These are phyloP conservation scores for Drosophila merina DNA, from an alignment of 2,888 invertebrate species.

Conservation along the genomic window DNA sequence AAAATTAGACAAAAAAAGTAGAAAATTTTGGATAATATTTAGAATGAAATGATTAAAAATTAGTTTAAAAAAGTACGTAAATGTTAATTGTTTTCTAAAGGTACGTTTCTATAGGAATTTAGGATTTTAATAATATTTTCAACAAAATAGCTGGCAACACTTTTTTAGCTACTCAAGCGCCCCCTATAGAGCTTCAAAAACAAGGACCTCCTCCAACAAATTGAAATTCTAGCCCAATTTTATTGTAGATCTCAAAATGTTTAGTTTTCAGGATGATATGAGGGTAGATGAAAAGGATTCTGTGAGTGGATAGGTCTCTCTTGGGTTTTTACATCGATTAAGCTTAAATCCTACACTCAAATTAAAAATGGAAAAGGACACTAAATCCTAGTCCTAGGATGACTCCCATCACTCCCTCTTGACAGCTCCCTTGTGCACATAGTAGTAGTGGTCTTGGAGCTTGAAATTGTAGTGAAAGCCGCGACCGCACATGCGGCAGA, in stretches of 20 bases:
- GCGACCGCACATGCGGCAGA: constrained; percentile 81
- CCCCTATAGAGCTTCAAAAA: background rate
- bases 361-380: background rate
- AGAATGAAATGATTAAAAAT: background rate
- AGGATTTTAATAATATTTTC: background rate
- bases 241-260: constrained; percentile 14
- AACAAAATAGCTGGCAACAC: constrained; percentile 5
- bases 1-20: background rate
- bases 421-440: constrained; percentile 69
- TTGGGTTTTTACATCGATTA: constrained; percentile 20
- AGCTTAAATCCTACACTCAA: constrained; percentile 29
- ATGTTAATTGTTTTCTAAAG: background rate
- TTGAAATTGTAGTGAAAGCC: constrained; percentile 83
- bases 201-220: background rate
- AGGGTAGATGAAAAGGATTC: constrained; percentile 3
- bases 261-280: background rate
- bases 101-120: background rate
- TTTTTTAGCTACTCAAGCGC: constrained; percentile 4
- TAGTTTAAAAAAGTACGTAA: background rate
- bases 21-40: background rate
- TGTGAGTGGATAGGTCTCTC: background rate
- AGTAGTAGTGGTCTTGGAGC: constrained; percentile 79
- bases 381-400: no score
- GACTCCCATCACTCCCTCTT: constrained; percentile 29
- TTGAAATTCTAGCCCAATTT: constrained; percentile 22